A percentile compares a stretch with the other conserved stretches of the same genome.
Evolutionary conservation across 2,113 vertebrate genomes (phyloP).

Genomic region (Ctenodactylus gundi): DNA sequence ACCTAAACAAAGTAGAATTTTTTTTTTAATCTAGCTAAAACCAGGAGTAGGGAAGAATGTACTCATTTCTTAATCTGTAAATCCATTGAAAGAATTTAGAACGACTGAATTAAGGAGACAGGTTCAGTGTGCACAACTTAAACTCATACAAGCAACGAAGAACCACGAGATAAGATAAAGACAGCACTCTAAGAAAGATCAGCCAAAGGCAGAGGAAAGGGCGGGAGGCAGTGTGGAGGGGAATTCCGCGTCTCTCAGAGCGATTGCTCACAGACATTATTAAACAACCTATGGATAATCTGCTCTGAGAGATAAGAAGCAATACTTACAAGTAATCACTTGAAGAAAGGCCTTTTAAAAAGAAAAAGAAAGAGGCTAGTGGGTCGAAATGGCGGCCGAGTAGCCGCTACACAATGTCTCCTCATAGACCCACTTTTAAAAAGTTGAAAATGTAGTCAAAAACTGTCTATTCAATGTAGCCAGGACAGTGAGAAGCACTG

Average conservation of each 20-base stretch:
- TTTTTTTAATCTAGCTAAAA: background rate
- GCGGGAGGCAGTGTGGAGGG: background rate
- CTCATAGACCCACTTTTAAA: no score
- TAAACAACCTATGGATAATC: background rate
- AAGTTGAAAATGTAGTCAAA: no score
- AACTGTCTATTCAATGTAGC: no score
- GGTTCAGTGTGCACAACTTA: background rate
- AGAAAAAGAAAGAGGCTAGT: background rate
- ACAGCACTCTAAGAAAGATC: background rate
- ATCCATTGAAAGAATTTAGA: background rate
- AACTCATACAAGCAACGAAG: background rate
- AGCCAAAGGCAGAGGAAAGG: background rate
- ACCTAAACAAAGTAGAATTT: background rate
- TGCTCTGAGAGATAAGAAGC: slow-evolving; percentile 3
- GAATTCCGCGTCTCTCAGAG: background rate
- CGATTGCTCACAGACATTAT: background rate
- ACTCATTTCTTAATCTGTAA: background rate
- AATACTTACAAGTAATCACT: background rate
- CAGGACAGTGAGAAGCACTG: no score
- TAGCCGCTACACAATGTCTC: no score
- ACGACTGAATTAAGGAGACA: background rate
- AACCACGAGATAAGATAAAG: background rate
- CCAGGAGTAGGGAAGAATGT: no score
- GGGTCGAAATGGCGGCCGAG: no score
- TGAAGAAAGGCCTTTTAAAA: background rate